Evolutionary conservation across 2,113 vertebrate genomes (phyloP).

Genomic region (Bombycilla garrulus): DNA sequence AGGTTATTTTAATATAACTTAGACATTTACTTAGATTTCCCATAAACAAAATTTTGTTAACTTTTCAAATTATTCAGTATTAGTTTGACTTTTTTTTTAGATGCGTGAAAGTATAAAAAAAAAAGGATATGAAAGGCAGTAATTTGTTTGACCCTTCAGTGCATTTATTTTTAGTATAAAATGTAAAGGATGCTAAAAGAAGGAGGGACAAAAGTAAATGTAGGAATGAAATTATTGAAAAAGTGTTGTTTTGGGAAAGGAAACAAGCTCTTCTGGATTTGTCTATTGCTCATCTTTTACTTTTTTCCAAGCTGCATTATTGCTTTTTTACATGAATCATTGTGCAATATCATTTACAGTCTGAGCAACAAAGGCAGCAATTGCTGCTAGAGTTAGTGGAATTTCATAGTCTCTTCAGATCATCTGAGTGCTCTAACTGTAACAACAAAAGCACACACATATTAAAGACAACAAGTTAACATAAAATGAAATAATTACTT

Average conservation of each 20-base stretch:
- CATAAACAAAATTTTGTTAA: slow-evolving; percentile 61
- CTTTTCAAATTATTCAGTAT: slow-evolving; percentile 59
- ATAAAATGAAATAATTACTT: slow-evolving; percentile 1
- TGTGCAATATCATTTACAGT: background rate
- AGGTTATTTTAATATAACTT: slow-evolving; percentile 57
- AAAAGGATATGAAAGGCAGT: slow-evolving; percentile 63
- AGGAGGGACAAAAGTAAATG: background rate
- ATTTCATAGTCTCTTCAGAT: slow-evolving; percentile 9
- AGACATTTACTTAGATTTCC: slow-evolving; percentile 51
- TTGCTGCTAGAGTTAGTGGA: background rate
- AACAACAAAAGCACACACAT: background rate
- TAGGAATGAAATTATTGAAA: slow-evolving; percentile 33
- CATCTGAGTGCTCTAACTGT: background rate
- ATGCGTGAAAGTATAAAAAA: slow-evolving; percentile 60
- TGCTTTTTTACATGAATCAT: slow-evolving; percentile 8
- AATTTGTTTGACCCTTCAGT: slow-evolving; percentile 61
- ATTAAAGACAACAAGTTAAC: background rate
- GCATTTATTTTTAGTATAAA: slow-evolving; percentile 59
- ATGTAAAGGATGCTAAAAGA: slow-evolving; percentile 34
- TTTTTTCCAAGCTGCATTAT: slow-evolving; percentile 17
- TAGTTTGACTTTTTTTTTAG: slow-evolving; percentile 62
- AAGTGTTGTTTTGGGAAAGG: slow-evolving; percentile 19
- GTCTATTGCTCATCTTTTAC: slow-evolving; percentile 1
- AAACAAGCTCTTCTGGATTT: background rate
- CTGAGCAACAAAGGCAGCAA: slow-evolving; percentile 22